Conservation (phyloP, 2,797 vertebrate species). For the Coranthus polyacanthus region DNA sequence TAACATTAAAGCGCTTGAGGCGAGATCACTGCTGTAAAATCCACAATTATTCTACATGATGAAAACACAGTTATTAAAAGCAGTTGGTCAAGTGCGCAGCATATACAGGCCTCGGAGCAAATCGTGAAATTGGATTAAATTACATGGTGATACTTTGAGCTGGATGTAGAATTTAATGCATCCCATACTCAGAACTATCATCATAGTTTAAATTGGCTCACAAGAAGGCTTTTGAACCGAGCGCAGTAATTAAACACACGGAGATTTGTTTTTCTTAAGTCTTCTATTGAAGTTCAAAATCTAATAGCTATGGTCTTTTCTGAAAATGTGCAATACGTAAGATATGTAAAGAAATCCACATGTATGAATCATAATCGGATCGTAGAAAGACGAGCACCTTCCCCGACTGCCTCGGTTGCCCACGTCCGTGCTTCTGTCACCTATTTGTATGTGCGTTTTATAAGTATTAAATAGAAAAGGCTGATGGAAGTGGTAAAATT, state of each 20-base stretch:
- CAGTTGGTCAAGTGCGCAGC: slow-evolving; percentile 40
- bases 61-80: slow-evolving; percentile 36
- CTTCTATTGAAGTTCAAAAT: slow-evolving; percentile 23
- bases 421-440: too few relatives aligned
- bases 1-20: slow-evolving; percentile 22
- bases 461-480: too few relatives aligned
- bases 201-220: slow-evolving; percentile 63
- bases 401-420: too few relatives aligned
- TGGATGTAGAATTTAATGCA: slow-evolving; percentile 48
- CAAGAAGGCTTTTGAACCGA: slow-evolving; percentile 56
- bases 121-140: slow-evolving; percentile 69
- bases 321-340: not conserved
- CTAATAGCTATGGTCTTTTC: not conserved
- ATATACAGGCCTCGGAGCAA: slow-evolving; percentile 48
- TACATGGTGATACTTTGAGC: slow-evolving; percentile 65
- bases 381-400: too few relatives aligned
- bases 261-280: slow-evolving; percentile 35
- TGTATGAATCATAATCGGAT: too few relatives aligned
- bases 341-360: too few relatives aligned
- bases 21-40: slow-evolving; percentile 24
- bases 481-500: too few relatives aligned
- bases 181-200: slow-evolving; percentile 56
- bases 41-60: slow-evolving; percentile 17
- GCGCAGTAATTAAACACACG: slow-evolving; percentile 44
- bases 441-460: too few relatives aligned